A percentile compares a stretch with the other conserved stretches of the same genome.
These are phyloP conservation scores for Eustalomyia histrio DNA, from an alignment of 2,888 invertebrate species.

Conservation along the genomic window DNA sequence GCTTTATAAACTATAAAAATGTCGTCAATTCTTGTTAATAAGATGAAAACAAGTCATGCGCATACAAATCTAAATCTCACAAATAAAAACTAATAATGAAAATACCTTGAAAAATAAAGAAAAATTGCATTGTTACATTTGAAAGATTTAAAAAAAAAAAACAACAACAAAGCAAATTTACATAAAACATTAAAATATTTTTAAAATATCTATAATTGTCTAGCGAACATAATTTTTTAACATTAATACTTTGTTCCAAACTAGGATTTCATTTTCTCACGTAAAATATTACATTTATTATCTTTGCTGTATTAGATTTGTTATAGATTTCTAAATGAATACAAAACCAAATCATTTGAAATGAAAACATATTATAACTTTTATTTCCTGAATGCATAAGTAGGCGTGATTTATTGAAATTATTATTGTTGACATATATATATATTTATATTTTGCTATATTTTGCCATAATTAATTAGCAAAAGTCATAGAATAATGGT, in stretches of 20 bases:
- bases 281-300: slow-evolving; percentile 28
- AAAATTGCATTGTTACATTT: slow-evolving; percentile 45
- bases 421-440: slow-evolving; percentile 45
- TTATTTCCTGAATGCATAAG: slow-evolving; percentile 25
- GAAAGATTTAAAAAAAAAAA: neutral
- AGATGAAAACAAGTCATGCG: slow-evolving; percentile 65
- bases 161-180: slow-evolving; percentile 31
- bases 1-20: slow-evolving; percentile 51
- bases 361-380: slow-evolving; percentile 22
- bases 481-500: slow-evolving; percentile 16
- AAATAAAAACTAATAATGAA: slow-evolving; percentile 3
- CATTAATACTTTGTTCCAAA: neutral
- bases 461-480: slow-evolving; percentile 51
- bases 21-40: slow-evolving; percentile 63
- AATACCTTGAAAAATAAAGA: slow-evolving; percentile 57
- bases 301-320: slow-evolving; percentile 15
- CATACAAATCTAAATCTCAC: slow-evolving; percentile 49
- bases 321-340: slow-evolving; percentile 2
- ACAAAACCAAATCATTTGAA: neutral
- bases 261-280: slow-evolving; percentile 45
- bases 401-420: slow-evolving; percentile 53
- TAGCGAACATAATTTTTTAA: neutral
- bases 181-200: neutral
- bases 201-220: neutral
- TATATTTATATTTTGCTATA: slow-evolving; percentile 33